Base-by-base conservation (phyloP, 2,113 vertebrate species). In the Vidua chalybeata region DNA sequence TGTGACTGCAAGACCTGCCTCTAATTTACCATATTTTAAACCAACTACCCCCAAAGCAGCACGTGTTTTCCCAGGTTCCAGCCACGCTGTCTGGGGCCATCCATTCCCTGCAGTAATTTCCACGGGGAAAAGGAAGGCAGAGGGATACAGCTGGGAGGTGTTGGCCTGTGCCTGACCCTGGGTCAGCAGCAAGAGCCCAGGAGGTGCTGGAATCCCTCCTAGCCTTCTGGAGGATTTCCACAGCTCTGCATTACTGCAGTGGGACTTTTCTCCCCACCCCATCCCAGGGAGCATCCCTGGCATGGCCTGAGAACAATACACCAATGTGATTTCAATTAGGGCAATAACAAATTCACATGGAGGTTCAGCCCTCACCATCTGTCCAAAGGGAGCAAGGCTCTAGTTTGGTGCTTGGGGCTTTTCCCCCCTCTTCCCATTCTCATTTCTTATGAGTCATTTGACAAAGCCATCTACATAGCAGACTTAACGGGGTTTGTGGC, bases 301-400 rank as follows among this genome's bases (percentile, higher is more conserved):
- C 80, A 85, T 11, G 1, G 52, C 67, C 64, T 31, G 56, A 89
- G 89, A 95, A 97, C 95, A 96, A 95, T 86, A 22, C 75, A 72
- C 86, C 90, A 94, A 96, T 91, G 89, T 89, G 94, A 97, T 91
- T 98, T 92, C 94, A 97, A 86, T 97, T 86, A 96, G 37, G 80
- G 87, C 95, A 97, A 59, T 97, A 96, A 96, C 94, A 95, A 97
- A 97, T 96, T 96, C 94, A 92, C 94, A 92, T 43, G 62, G 94
- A 82, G 89, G 77, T 75, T 91, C 93, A 95, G 93, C 87, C 93
- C 93, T 67, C 71, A 35, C 96, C 97, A 97, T 98, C 96, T 98
- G 97, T 88, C 93, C 94, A 56, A 78, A 89, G 49, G 58, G 37
- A 86, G 51, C 20, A 61, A 39, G 28, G 59, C 67, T 88, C 55